Base-by-base conservation (phyloP, 2,888 invertebrate species). In the Clivina fossor region DNA sequence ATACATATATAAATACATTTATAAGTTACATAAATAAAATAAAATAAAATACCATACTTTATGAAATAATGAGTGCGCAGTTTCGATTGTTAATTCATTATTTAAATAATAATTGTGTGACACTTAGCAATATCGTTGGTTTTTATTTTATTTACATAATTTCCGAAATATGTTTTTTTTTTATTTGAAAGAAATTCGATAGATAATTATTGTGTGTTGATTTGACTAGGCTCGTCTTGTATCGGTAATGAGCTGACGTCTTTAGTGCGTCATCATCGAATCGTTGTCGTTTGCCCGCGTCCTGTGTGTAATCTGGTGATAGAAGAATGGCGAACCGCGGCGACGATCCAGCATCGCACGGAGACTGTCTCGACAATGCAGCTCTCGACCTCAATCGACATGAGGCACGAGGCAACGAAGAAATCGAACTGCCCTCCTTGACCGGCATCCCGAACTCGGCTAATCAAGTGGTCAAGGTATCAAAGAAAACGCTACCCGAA, bases 401-500 rank as follows among this genome's bases (percentile, higher is more conserved):
- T 62, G n/a, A n/a, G n/a, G n/a, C n/a, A n/a, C n/a, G n/a, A n/a
- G 65, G 62, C 4, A 65, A 64, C 48, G 76, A 75, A 65, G 72
- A 73, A 61, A 74, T 75, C 53, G 75, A 76, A 68, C 64, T 76
- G 62, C 71, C 72, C 40, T 67, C 71, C 24, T 63, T 73, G 51
- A 69, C 69, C 38, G 69, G 68, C 60, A 68, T 72, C 44, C 66
- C 71, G 37, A 73, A 74, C 62, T 70, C 71, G 33, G 65, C 71
- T 13, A 63, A 63, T 46, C 63, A 64, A 58, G 43, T 54, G 26
- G 66, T 60, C 64, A 69, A 66, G 44, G 55, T 48, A 24, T 26
- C 37, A 65, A 69, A 58, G 64, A 67, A 74, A 7, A 75, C 75
- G 60, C 66, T 86, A 20, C 91, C 90, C 0, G 90, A 90, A 63